Evolutionary conservation across 2,113 vertebrate species (phyloP).

Genomic region (Sapayoa aenigma): DNA sequence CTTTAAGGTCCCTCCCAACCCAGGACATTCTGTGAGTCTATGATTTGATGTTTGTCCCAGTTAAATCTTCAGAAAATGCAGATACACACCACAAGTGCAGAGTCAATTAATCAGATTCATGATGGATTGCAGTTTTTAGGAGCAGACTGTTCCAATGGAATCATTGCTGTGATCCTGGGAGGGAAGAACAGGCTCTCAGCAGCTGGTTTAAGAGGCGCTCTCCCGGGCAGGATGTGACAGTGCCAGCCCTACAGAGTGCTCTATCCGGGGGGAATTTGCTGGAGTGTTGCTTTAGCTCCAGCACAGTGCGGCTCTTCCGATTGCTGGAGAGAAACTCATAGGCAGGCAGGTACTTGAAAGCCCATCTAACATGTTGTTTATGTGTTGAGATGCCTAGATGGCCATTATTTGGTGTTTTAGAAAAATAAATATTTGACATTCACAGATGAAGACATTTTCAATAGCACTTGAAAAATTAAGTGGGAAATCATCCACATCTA

Average conservation of each 20-base stretch:
- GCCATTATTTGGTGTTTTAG: background rate
- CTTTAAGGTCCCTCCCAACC: background rate
- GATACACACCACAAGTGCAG: rapidly evolving
- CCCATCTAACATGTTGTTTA: background rate
- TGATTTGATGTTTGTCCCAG: background rate
- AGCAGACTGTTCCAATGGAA: background rate
- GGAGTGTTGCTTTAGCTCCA: background rate
- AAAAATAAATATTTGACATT: slow-evolving; percentile 36
- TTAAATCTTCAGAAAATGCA: background rate
- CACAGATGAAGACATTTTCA: slow-evolving; percentile 18
- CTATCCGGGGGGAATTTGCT: background rate
- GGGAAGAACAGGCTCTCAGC: background rate
- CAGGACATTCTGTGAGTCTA: rapidly evolving
- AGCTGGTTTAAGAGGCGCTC: background rate
- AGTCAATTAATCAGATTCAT: background rate
- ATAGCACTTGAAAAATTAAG: slow-evolving; percentile 25
- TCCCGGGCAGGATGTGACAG: background rate
- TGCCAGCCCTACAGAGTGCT: rapidly evolving
- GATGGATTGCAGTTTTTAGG: background rate
- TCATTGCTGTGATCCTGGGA: background rate
- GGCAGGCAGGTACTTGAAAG: background rate
- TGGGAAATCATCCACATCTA: background rate
- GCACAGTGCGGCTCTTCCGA: background rate
- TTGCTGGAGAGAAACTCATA: background rate
- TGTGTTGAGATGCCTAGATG: background rate